Base-by-base conservation (phyloP, 2,797 vertebrate genomes). In the Poecilia wingei region DNA sequence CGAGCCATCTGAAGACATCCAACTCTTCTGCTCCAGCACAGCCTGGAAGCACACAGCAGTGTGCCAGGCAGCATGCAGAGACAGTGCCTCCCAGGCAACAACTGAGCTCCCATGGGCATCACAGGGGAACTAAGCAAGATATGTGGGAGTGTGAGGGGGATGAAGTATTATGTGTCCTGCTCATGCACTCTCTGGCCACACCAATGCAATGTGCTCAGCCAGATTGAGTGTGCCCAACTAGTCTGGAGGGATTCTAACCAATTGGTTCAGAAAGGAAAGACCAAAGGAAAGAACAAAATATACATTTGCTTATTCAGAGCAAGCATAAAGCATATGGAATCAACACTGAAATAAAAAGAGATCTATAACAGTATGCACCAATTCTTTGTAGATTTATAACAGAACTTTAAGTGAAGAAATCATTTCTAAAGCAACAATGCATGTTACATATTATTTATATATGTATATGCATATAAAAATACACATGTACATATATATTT, bases 71-170 rank as follows among this genome's bases (percentile, higher is more conserved):
- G 88, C 80, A 83, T 75, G 84, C 89, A 83, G 89, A 87, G 90
- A 83, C 87, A 83, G 82, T 79, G 81, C 90, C 93, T 93, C 77
- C 85, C 69, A 85, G 92, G 92, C 89, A 91, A 88, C 95, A 95
- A 94, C 95, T 94, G 93, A 94, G 91, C 86, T 91, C 95, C 86
- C 88, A 76, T 90, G 88, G 89, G 86, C 81, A 91, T 89, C 85
- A 47, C 79, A 76, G 88, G 81, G 81, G 79, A 89, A 88, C 86
- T 33, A 9, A 86, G 74, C 79, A 82, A 79, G 81, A 82, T 74
- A 18, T 68, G 81, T 57, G 53, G 53, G 47, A 75, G 78, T 77
- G 78, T 73, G 82, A 43, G 81, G 51, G 75, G 72, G 77, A 71
- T 78, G 74, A 80, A 86, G 86, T 90, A 86, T 90, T 86, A 85